phyloP scores from a whole-genome alignment of 2,888 invertebrate species.

The Ommatoiulus sabulosus region DNA sequence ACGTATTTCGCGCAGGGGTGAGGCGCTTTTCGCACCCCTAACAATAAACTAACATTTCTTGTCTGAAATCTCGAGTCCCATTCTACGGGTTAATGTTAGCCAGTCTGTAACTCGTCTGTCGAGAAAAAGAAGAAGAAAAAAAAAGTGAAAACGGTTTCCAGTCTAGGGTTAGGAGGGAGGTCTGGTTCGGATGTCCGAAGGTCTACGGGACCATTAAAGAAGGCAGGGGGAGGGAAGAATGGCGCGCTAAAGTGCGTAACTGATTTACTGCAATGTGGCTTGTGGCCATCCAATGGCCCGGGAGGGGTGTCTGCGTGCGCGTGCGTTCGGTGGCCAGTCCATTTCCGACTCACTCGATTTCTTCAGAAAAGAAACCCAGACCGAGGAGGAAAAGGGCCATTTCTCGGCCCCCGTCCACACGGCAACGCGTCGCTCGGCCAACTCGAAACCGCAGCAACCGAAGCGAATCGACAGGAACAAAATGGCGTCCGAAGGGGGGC shows the following conservation, averaged over 20 bases:
- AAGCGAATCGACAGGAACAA: background rate
- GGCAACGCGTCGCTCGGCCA: conserved; percentile 4
- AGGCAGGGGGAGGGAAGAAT: background rate
- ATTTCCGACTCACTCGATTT: background rate
- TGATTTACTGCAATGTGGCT: conserved; percentile 47
- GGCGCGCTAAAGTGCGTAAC: conserved; percentile 31
- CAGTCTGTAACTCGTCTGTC: conserved; percentile 44
- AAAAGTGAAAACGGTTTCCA: conserved; percentile 29
- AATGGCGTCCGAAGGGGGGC: background rate
- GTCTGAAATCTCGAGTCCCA: conserved; percentile 17
- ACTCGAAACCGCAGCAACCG: conserved; percentile 41
- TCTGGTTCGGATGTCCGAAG: conserved; percentile 44
- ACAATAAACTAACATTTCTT: conserved; percentile 29
- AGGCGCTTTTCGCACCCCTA: background rate
- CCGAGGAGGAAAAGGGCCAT: background rate
- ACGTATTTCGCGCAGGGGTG: background rate
- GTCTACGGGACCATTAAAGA: conserved; percentile 41
- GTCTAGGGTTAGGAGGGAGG: conserved; percentile 1
- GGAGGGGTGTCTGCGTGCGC: conserved; percentile 38
- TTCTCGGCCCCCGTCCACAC: background rate
- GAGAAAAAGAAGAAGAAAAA: background rate
- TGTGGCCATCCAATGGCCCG: conserved; percentile 7
- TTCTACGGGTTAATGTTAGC: conserved; percentile 20
- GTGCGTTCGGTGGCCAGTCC: conserved; percentile 5
- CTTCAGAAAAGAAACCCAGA: conserved; percentile 42